phyloP scores from a whole-genome alignment of 1,140 invertebrate species.

The Vollenhovia emeryi region DNA sequence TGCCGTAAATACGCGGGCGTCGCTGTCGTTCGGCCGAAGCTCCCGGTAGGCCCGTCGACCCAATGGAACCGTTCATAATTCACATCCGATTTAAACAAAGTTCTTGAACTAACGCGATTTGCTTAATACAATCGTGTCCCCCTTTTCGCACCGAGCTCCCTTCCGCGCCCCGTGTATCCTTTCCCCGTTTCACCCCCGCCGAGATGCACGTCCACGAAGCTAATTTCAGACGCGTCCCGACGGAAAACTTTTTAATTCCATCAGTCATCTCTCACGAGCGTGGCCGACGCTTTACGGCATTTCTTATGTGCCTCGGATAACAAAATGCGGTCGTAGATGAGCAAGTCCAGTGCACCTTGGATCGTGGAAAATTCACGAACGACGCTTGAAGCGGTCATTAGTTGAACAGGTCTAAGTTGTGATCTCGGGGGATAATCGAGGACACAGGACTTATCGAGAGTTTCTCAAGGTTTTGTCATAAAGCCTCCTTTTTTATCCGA shows the following conservation, averaged over 20 bases:
- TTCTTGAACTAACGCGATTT: slow-evolving; percentile 70
- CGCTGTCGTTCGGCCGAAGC: slow-evolving; percentile 53
- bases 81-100: slow-evolving; percentile 73
- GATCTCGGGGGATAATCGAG: background rate
- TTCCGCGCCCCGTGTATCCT: background rate
- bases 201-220: slow-evolving; percentile 1
- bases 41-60: slow-evolving; percentile 58
- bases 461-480: background rate
- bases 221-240: slow-evolving; percentile 52
- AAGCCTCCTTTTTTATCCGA: background rate
- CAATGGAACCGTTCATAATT: slow-evolving; percentile 70
- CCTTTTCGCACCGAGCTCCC: slow-evolving; percentile 34
- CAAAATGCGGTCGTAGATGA: background rate
- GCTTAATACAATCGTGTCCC: slow-evolving; percentile 63
- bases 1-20: slow-evolving; percentile 66
- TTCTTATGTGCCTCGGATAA: slow-evolving; percentile 23
- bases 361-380: slow-evolving; percentile 8
- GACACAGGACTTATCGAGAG: background rate
- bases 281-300: slow-evolving; percentile 8
- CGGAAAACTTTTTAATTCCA: slow-evolving; percentile 73
- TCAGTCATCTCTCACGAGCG: slow-evolving; percentile 45
- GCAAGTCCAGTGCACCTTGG: background rate
- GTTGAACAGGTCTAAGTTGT: background rate
- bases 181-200: no score
- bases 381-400: background rate